phyloP scores from a whole-genome alignment of 1,140 invertebrate species.

The Microvelia longipes region DNA sequence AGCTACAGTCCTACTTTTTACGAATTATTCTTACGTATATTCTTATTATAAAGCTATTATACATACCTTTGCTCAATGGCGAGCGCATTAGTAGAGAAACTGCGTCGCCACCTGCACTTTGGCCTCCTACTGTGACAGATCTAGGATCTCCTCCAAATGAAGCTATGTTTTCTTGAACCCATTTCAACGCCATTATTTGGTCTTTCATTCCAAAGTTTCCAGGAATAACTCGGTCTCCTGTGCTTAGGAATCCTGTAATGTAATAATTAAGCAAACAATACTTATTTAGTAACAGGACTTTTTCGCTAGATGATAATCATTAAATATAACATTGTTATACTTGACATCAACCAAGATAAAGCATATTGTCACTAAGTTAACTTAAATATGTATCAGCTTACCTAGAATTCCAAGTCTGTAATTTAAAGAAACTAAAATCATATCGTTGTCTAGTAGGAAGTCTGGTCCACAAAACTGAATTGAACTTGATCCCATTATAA shows the following conservation, averaged over 20 bases:
- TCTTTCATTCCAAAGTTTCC: constrained; percentile 21
- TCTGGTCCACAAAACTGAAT: constrained; percentile 20
- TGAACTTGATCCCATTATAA: constrained; percentile 24
- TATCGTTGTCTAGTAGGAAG: constrained; percentile 26
- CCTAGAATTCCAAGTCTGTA: constrained; percentile 31
- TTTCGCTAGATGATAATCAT: too few relatives aligned
- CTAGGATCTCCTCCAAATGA: constrained; percentile 17
- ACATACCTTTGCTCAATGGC: constrained; percentile 10
- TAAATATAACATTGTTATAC: too few relatives aligned
- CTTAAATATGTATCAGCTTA: too few relatives aligned
- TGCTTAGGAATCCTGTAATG: constrained; percentile 21
- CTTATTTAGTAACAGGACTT: too few relatives aligned
- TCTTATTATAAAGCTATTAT: too few relatives aligned
- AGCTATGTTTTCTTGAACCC: constrained; percentile 18
- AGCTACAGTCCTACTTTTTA: too few relatives aligned
- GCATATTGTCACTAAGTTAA: too few relatives aligned
- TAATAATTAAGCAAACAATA: too few relatives aligned
- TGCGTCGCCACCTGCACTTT: constrained; percentile 12
- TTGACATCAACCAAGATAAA: too few relatives aligned
- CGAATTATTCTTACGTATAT: too few relatives aligned
- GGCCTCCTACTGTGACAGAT: constrained; percentile 16
- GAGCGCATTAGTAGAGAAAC: constrained; percentile 16
- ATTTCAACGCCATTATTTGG: constrained; percentile 14
- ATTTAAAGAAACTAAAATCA: constrained; percentile 31
- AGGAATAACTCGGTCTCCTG: constrained; percentile 13